Conservation (phyloP, 2,888 invertebrate species). For the Mechanitis messenoides region DNA sequence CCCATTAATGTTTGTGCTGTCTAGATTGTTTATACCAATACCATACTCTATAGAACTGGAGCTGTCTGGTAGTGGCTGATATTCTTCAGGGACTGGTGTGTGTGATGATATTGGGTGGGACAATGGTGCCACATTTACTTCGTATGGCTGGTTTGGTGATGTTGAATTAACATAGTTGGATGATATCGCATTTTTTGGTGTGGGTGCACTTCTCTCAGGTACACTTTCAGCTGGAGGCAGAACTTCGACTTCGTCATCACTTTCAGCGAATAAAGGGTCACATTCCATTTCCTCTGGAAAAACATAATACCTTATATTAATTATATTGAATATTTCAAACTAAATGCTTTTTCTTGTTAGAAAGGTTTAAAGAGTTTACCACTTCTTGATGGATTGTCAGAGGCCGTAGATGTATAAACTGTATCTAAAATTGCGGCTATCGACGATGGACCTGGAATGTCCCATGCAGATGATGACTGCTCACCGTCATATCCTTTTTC, state of each 20-base stretch:
- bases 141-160: constrained; percentile 52
- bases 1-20: constrained; percentile 41
- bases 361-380: constrained; percentile 40
- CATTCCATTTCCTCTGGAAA: constrained; percentile 78
- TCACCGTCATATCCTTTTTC: constrained; percentile 62
- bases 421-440: constrained; percentile 80
- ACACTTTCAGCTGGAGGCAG: constrained; percentile 46
- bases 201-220: constrained; percentile 39
- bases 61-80: constrained; percentile 68
- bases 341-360: not conserved
- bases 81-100: constrained; percentile 69
- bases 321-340: not conserved
- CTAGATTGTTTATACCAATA: constrained; percentile 42
- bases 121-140: constrained; percentile 49
- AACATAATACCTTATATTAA: constrained; percentile 13
- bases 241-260: constrained; percentile 78
- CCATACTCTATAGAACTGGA: constrained; percentile 60
- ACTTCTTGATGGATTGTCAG: constrained; percentile 57
- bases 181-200: constrained; percentile 47
- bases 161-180: constrained; percentile 61
- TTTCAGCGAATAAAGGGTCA: constrained; percentile 80
- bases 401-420: constrained; percentile 77
- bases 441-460: constrained; percentile 70
- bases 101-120: constrained; percentile 53
- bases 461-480: constrained; percentile 60